Percentiles rank a stretch among this genome's conserved stretches.
Evolutionary conservation across 2,888 invertebrate species (phyloP).

Genomic region (Volucella inanis): DNA sequence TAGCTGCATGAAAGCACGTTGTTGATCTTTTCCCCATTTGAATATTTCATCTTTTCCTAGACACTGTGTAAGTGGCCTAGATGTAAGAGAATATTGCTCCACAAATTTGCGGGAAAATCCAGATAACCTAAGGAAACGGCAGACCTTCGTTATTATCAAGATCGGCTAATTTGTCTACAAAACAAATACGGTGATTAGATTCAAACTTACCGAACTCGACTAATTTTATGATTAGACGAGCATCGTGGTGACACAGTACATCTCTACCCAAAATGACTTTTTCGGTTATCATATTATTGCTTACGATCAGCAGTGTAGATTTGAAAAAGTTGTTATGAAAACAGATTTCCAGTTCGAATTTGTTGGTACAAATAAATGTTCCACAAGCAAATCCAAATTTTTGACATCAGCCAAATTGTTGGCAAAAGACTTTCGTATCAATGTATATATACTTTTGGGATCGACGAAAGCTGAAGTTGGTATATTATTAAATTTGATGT

Average conservation of each 20-base stretch:
- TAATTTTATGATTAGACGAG: too few relatives aligned
- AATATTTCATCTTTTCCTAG: constrained; percentile 23
- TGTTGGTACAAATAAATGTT: constrained; percentile 25
- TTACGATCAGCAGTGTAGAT: constrained; percentile 35
- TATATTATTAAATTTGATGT: too few relatives aligned
- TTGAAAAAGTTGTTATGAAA: constrained; percentile 35
- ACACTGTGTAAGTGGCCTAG: constrained; percentile 19
- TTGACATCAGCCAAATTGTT: constrained; percentile 1
- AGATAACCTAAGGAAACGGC: constrained; percentile 24
- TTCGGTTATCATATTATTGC: constrained; percentile 47
- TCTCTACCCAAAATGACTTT: constrained; percentile 61
- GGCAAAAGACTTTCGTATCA: constrained; percentile 1
- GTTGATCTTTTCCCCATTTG: neutral
- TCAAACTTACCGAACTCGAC: constrained; percentile 8
- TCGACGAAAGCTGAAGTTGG: too few relatives aligned
- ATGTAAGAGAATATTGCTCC: neutral
- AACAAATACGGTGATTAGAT: constrained; percentile 8
- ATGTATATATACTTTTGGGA: too few relatives aligned
- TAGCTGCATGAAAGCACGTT: too few relatives aligned
- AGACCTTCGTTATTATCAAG: constrained; percentile 30
- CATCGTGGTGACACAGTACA: constrained; percentile 46
- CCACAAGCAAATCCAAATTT: constrained; percentile 62
- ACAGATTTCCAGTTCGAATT: constrained; percentile 14
- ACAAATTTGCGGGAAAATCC: constrained; percentile 31
- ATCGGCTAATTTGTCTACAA: constrained; percentile 19